These are phyloP conservation scores for Crepidodera aurea DNA, from an alignment of 2,888 invertebrate species.

Conservation along the genomic window DNA sequence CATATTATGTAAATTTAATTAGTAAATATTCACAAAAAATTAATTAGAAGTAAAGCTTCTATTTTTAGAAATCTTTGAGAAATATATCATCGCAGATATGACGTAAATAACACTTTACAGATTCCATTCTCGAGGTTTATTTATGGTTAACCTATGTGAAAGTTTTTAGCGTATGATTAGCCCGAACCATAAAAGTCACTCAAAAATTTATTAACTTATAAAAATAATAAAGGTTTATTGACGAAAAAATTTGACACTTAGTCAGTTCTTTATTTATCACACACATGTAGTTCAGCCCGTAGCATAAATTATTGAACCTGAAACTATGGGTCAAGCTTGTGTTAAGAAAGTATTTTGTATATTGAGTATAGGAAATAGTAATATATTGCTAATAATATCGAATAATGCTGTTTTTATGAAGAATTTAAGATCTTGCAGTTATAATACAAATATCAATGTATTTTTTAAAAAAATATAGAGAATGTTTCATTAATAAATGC, in stretches of 20 bases:
- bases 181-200: conserved; percentile 3
- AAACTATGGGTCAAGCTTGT: no score
- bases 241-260: background rate
- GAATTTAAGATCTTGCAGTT: no score
- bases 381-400: no score
- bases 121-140: conserved; percentile 7
- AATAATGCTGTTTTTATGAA: no score
- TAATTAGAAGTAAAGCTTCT: background rate
- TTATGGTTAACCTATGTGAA: conserved; percentile 9
- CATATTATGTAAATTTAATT: background rate
- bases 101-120: conserved; percentile 14
- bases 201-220: background rate
- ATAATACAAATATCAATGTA: no score
- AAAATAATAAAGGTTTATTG: background rate
- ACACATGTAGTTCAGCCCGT: no score
- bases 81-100: background rate
- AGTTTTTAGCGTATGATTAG: conserved; percentile 20
- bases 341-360: no score
- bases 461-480: no score
- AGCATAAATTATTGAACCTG: no score
- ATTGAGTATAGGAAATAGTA: no score
- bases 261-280: no score
- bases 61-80: conserved; percentile 7
- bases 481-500: no score
- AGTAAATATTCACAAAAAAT: background rate